Conservation (phyloP, 2,113 vertebrate genomes). For the Himantopus leucocephalus region DNA sequence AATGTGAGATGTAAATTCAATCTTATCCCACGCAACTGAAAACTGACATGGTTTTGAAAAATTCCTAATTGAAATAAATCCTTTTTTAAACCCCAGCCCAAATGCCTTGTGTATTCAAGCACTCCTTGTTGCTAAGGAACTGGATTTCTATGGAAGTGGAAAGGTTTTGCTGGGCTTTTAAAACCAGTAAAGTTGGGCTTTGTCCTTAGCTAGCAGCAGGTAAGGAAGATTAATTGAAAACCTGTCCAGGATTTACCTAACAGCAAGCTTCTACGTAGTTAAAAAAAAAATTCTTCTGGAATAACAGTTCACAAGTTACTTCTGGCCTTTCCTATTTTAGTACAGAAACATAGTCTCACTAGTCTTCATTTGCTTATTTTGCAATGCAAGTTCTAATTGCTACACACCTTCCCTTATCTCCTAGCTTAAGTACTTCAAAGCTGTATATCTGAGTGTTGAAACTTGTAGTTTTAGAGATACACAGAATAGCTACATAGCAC, state of each 20-base stretch:
- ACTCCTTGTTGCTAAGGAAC: slow-evolving; percentile 17
- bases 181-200: not conserved
- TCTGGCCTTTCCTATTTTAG: not conserved
- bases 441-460: not conserved
- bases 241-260: not conserved
- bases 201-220: not conserved
- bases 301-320: not conserved
- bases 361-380: not conserved
- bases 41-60: not conserved
- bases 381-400: not conserved
- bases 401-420: not conserved
- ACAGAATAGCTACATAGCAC: not conserved
- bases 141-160: not conserved
- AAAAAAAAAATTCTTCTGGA: not conserved
- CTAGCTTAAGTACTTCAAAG: not conserved
- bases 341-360: not conserved
- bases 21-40: not conserved
- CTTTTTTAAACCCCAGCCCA: not conserved
- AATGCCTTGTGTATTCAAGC: not conserved
- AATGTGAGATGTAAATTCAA: not conserved
- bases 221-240: not conserved
- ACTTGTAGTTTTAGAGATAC: not conserved
- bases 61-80: not conserved
- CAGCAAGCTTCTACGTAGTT: not conserved
- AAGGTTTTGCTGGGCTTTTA: not conserved